These are phyloP conservation scores for Papilio glaucus DNA, from an alignment of 1,140 invertebrate species.

Conservation along the genomic window DNA sequence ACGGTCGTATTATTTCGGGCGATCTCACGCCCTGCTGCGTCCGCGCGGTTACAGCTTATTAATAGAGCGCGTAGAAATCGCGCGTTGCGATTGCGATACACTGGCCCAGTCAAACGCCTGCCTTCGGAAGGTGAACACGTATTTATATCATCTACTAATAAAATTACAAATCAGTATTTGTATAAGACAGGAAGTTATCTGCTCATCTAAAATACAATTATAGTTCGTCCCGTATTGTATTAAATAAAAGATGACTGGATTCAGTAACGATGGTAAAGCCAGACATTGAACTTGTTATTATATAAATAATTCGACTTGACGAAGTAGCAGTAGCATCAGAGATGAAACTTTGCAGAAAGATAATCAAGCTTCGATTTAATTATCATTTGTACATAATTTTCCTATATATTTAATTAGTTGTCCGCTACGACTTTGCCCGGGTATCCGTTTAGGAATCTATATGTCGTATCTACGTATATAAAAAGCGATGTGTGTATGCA, in stretches of 20 bases:
- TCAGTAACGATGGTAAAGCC: not conserved
- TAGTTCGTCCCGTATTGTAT: not conserved
- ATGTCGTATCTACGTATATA: too few species aligned
- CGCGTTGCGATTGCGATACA: constrained; percentile 56
- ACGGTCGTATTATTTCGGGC: constrained; percentile 45
- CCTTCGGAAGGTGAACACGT: constrained; percentile 21
- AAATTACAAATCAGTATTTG: constrained; percentile 2
- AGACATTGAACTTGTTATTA: constrained; percentile 19
- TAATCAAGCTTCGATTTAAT: too few species aligned
- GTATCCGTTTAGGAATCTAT: too few species aligned
- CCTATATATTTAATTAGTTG: too few species aligned
- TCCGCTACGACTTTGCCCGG: too few species aligned
- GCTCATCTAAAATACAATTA: not conserved
- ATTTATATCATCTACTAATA: constrained; percentile 8
- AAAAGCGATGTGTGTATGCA: too few species aligned
- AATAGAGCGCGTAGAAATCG: constrained; percentile 65
- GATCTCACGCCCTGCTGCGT: constrained; percentile 49
- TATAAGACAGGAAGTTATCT: not conserved
- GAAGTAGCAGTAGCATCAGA: too few species aligned
- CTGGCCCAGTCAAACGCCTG: constrained; percentile 51
- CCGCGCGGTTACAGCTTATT: constrained; percentile 59
- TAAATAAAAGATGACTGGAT: not conserved
- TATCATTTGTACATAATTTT: too few species aligned
- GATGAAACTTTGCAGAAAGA: too few species aligned
- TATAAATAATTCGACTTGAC: not conserved